Base-by-base conservation (phyloP, 2,113 vertebrate genomes). In the Pimephales promelas region DNA sequence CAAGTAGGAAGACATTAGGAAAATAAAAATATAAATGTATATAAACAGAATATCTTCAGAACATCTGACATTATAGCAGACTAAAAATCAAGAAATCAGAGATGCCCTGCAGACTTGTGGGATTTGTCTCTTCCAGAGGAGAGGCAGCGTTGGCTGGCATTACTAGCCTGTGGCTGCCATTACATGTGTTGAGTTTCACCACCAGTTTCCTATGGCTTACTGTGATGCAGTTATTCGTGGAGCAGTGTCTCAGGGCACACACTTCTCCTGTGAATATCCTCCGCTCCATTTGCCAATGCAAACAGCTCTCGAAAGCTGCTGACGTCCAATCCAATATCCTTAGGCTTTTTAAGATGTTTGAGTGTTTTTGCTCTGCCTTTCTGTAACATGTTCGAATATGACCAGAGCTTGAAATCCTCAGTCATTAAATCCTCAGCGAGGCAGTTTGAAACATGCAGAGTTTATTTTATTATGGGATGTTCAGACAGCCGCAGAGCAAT, bases 391-490 rank as follows among this genome's bases (percentile, higher is more conserved):
- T 92, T 85, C 87, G 90, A 92, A 93, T 91, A 86, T 89, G 88
- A 92, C 90, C 90, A 66, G 80, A 89, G 84, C 92, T 95, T 90
- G 90, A 94, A 94, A 93, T 89, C 92, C 89, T 93, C 92, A 91
- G 91, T 94, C 91, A 92, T 93, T 93, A 93, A 93, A 94, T 90
- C 90, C 91, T 92, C 90, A 88, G 91, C 85, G 43, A 90, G 75
- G 88, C 89, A 91, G 49, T 88, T 89, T 84, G 90, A 93, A 94
- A 94, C 91, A 92, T 90, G 87, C 87, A 86, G 87, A 92, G 93
- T 94, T 95, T 95, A 94, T 95, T 95, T 94, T 94, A 94, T 92
- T 93, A 91, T 88, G 89, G 91, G 91, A 85, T 90, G 91, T 93
- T 92, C 94, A 94, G 92, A 93, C 93, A 89, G 92, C 93, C 94